A percentile compares a stretch with the other conserved stretches of the same genome.
phyloP scores from a whole-genome alignment of 2,888 invertebrate species.

The Molorchus minor region DNA sequence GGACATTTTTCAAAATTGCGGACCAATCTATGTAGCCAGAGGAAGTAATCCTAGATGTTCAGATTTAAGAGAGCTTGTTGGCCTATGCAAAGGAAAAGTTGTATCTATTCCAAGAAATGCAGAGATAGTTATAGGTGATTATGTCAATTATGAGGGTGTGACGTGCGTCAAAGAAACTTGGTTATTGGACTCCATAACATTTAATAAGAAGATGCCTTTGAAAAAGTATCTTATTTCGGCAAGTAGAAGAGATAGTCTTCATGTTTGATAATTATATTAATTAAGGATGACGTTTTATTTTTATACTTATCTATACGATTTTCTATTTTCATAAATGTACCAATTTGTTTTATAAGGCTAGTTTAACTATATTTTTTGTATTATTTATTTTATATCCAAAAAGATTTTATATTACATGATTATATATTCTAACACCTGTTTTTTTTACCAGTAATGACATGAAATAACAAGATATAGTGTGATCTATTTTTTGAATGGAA shows the following conservation, averaged over 20 bases:
- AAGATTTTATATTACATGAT: too few relatives aligned
- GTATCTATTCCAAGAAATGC: constrained; percentile 64
- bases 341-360: too few relatives aligned
- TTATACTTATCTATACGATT: not conserved
- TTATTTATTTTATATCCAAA: too few relatives aligned
- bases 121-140: constrained; percentile 66
- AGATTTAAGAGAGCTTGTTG: constrained; percentile 68
- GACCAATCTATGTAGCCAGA: constrained; percentile 67
- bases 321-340: too few relatives aligned
- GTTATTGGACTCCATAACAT: constrained; percentile 72
- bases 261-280: constrained; percentile 54
- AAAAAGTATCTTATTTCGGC: constrained; percentile 58
- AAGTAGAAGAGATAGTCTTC: constrained; percentile 48
- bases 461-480: too few relatives aligned
- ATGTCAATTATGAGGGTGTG: constrained; percentile 39
- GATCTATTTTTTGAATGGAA: too few relatives aligned
- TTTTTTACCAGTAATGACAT: too few relatives aligned
- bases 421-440: too few relatives aligned
- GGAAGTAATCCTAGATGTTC: constrained; percentile 64
- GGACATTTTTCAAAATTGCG: constrained; percentile 69
- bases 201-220: constrained; percentile 60
- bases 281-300: not conserved
- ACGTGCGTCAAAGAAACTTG: constrained; percentile 68
- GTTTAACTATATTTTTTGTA: too few relatives aligned
- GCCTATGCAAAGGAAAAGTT: constrained; percentile 67